Evolutionary conservation across 2,113 vertebrate species (phyloP).

Genomic region (Grus americana): DNA sequence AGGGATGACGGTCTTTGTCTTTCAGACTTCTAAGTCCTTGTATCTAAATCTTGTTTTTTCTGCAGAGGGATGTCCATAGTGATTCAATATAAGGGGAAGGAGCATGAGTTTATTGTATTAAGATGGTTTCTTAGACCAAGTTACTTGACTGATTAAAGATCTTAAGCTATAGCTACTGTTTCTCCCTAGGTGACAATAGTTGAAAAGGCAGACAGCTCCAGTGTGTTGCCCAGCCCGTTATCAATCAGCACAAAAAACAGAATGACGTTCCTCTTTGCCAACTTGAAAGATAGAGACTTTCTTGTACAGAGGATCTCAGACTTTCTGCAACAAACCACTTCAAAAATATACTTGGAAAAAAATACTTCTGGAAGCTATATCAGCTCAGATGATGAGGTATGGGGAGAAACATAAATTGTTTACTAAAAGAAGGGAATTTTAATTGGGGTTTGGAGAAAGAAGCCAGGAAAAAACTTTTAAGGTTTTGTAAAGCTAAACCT

Average conservation of each 20-base stretch:
- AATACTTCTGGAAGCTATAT: constrained; percentile 87
- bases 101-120: neutral
- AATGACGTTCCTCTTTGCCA: constrained; percentile 98
- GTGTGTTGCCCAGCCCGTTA: constrained; percentile 91
- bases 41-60: neutral
- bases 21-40: neutral
- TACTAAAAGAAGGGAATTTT: neutral
- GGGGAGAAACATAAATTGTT: neutral
- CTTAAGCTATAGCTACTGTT: neutral
- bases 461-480: neutral
- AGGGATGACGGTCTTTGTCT: neutral
- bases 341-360: constrained; percentile 89
- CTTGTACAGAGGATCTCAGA: constrained; percentile 97
- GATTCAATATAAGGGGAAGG: neutral
- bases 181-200: constrained; percentile 92
- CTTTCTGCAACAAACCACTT: constrained; percentile 95
- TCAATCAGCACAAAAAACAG: constrained; percentile 98
- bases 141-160: neutral
- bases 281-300: constrained; percentile 95
- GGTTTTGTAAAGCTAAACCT: neutral
- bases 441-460: neutral
- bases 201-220: constrained; percentile 97
- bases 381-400: constrained; percentile 93
- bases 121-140: neutral
- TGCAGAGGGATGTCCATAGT: fast-evolving